phyloP scores from a whole-genome alignment of 2,797 vertebrate species.

The Cuculus canorus region DNA sequence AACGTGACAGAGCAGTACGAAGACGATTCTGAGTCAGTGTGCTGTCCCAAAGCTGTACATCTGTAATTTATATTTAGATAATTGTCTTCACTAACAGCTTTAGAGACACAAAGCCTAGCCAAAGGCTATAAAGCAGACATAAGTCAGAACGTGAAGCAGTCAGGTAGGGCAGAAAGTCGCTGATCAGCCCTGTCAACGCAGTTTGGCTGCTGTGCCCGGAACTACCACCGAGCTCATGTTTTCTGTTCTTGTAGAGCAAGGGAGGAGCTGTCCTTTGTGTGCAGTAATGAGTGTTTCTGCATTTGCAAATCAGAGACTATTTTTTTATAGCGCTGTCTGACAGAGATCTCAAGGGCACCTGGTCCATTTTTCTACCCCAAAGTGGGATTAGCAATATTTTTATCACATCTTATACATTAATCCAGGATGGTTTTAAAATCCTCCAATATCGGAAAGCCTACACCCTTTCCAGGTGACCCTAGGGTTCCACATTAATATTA shows the following conservation, averaged over 20 bases:
- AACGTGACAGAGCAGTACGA: constrained; percentile 45
- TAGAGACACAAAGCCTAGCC: constrained; percentile 59
- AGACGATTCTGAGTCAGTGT: constrained; percentile 54
- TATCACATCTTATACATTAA: background rate
- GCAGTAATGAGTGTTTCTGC: background rate
- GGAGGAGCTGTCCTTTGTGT: background rate
- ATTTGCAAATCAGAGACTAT: background rate
- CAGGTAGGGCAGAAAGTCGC: background rate
- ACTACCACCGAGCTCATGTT: background rate
- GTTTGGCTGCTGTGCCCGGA: background rate
- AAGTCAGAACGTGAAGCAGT: background rate
- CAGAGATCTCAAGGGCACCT: background rate
- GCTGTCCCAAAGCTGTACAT: constrained; percentile 43
- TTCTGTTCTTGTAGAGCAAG: background rate
- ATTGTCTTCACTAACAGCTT: constrained; percentile 53
- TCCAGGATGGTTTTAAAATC: background rate
- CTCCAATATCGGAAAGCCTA: background rate
- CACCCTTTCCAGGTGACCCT: background rate
- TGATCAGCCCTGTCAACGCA: background rate
- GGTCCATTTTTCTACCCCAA: background rate
- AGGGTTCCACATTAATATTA: background rate
- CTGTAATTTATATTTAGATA: constrained; percentile 57
- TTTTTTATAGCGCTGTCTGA: background rate
- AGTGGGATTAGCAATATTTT: background rate
- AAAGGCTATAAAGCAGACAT: constrained; percentile 39